These are phyloP conservation scores for Brachypalpus laphriformis DNA, from an alignment of 2,888 invertebrate species.

Conservation along the genomic window DNA sequence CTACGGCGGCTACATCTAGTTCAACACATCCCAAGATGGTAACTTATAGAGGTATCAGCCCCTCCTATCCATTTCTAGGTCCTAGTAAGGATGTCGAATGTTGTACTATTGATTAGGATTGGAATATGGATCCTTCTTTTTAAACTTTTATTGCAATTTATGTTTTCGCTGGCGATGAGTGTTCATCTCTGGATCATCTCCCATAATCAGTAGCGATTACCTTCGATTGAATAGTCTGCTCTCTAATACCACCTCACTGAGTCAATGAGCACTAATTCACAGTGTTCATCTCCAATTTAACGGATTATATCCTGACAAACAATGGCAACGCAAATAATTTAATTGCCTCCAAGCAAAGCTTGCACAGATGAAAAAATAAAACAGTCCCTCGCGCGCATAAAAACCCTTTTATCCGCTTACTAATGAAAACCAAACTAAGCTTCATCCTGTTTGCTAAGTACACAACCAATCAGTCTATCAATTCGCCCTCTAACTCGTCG, in stretches of 20 bases:
- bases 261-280: not conserved
- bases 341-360: not conserved
- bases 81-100: too few relatives aligned
- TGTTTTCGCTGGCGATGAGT: too few relatives aligned
- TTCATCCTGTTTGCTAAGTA: not conserved
- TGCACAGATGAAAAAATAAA: not conserved
- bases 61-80: too few relatives aligned
- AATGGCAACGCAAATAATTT: not conserved
- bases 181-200: too few relatives aligned
- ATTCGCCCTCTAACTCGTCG: not conserved
- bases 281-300: not conserved
- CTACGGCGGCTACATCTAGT: too few relatives aligned
- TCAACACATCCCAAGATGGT: too few relatives aligned
- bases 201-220: not conserved
- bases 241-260: not conserved
- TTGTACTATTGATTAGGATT: too few relatives aligned
- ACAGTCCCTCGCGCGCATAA: too few relatives aligned
- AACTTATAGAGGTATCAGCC: too few relatives aligned
- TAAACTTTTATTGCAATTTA: too few relatives aligned
- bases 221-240: not conserved
- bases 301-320: not conserved
- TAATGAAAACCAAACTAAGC: conserved; percentile 16
- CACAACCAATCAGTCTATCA: conserved; percentile 11
- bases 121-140: too few relatives aligned
- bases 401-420: too few relatives aligned